These are phyloP conservation scores for Hassar affinis DNA, from an alignment of 2,113 vertebrate species.

Conservation along the genomic window DNA sequence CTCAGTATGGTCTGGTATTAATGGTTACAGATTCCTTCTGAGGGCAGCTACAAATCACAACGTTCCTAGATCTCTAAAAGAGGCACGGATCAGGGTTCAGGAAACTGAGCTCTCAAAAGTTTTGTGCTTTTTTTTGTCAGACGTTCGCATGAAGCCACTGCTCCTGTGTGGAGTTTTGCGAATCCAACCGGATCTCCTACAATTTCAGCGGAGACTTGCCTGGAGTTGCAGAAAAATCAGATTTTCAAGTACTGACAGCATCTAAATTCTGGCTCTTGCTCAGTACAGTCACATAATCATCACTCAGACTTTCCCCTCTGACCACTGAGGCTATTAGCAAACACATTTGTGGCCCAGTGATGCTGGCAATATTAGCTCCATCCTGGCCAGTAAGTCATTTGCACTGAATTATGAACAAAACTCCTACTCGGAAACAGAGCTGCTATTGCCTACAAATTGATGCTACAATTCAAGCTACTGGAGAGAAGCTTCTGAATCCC, in stretches of 20 bases:
- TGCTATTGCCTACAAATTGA: conserved; percentile 7
- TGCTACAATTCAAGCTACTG: background rate
- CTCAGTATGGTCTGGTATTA: background rate
- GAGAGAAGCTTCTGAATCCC: background rate
- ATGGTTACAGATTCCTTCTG: background rate
- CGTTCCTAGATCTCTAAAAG: background rate
- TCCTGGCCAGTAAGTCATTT: conserved; percentile 7
- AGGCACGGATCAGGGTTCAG: background rate
- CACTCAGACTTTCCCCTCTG: conserved; percentile 30
- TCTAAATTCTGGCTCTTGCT: background rate
- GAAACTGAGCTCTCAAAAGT: background rate
- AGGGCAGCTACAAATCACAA: background rate
- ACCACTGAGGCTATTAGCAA: conserved; percentile 29
- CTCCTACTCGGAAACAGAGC: background rate
- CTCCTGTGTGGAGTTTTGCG: background rate
- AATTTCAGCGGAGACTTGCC: background rate
- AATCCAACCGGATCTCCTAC: background rate
- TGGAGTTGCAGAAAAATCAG: background rate
- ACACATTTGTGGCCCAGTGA: conserved; percentile 9
- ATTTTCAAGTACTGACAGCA: conserved; percentile 18
- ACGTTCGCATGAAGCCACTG: background rate
- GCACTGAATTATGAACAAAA: conserved; percentile 22
- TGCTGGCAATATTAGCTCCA: conserved; percentile 15
- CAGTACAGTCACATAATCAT: conserved; percentile 22
- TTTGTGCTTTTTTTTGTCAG: background rate